Percentiles rank a stretch among this genome's conserved stretches.
phyloP scores from a whole-genome alignment of 2,888 invertebrate genomes.

The Ischnus inquisitorius region DNA sequence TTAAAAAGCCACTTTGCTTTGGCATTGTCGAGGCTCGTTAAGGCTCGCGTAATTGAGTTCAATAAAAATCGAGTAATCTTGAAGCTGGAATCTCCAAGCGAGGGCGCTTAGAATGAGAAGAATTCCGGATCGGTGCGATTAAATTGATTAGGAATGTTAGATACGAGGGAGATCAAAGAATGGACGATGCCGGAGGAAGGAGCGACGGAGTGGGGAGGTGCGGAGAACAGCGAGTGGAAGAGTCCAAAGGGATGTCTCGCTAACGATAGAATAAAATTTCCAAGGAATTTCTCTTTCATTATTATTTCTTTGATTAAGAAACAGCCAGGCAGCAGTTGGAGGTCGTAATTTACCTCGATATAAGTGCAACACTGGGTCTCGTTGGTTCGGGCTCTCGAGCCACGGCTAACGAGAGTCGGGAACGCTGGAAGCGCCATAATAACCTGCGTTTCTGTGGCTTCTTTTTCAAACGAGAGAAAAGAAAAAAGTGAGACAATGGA shows the following conservation, averaged over 20 bases:
- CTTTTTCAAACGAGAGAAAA: constrained; percentile 4
- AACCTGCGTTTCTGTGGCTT: neutral
- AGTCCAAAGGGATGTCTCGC: neutral
- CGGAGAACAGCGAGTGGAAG: neutral
- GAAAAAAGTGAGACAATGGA: constrained; percentile 11
- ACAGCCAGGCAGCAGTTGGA: neutral
- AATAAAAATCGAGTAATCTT: constrained; percentile 47
- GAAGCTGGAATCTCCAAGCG: constrained; percentile 15
- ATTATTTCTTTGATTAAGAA: constrained; percentile 18
- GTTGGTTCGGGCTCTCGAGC: neutral
- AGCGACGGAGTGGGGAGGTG: no score
- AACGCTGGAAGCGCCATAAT: constrained; percentile 8
- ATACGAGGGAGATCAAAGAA: constrained; percentile 26
- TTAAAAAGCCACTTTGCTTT: neutral
- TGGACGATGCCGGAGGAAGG: neutral
- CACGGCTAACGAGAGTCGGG: neutral
- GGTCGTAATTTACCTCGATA: constrained; percentile 24
- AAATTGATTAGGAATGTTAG: constrained; percentile 41
- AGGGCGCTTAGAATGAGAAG: constrained; percentile 8
- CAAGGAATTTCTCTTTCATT: constrained; percentile 19
- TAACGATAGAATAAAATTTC: constrained; percentile 24
- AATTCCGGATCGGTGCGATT: constrained; percentile 42
- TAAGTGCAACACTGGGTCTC: neutral
- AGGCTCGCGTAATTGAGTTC: constrained; percentile 26
- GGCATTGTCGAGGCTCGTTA: constrained; percentile 12